These are phyloP conservation scores for Plecotus auritus DNA, from an alignment of 2,113 vertebrate genomes.

Conservation along the genomic window DNA sequence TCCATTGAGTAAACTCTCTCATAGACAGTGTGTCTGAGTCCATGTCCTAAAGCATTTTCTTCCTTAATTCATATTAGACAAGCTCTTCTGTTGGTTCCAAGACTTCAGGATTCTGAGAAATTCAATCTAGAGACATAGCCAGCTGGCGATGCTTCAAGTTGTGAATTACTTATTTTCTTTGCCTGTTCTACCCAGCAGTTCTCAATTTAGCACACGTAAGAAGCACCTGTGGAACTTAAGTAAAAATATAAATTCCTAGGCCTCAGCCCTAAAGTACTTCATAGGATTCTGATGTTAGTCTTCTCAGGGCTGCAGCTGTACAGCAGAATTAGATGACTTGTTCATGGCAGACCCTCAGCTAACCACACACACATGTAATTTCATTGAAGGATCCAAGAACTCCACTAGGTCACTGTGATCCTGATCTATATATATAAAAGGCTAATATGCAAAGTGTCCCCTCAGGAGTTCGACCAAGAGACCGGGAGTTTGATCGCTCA, in stretches of 20 bases:
- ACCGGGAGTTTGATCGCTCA: no score
- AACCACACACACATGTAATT: background rate
- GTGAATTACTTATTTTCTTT: background rate
- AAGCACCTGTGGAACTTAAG: background rate
- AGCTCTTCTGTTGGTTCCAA: background rate
- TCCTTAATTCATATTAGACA: background rate
- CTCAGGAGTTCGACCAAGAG: no score
- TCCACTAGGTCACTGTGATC: background rate
- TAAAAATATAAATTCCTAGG: background rate
- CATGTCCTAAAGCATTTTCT: background rate
- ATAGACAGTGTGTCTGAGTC: background rate
- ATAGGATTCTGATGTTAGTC: background rate
- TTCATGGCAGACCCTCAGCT: background rate
- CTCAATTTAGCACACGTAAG: background rate
- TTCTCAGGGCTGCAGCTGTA: background rate
- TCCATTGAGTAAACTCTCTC: background rate
- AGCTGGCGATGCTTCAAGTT: background rate
- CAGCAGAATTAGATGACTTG: background rate
- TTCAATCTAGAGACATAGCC: background rate
- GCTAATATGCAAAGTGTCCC: no score
- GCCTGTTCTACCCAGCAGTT: background rate
- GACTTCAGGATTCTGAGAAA: background rate
- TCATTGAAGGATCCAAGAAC: background rate
- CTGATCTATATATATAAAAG: background rate
- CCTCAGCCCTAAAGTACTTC: background rate